phyloP scores from a whole-genome alignment of 2,113 vertebrate genomes.

The Oenanthe melanoleuca region DNA sequence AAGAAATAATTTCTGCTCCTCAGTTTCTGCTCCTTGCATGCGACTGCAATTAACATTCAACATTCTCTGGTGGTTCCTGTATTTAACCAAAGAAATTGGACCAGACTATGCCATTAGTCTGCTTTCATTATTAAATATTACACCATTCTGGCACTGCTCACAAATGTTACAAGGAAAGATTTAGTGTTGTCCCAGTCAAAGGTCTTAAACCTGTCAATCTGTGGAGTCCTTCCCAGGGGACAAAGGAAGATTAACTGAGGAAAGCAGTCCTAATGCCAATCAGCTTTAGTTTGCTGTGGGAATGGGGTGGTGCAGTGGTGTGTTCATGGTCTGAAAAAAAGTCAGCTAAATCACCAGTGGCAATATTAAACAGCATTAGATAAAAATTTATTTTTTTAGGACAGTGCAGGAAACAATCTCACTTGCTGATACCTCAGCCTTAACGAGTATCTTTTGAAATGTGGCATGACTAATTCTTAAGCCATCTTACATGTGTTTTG shows the following conservation, averaged over 20 bases:
- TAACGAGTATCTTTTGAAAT: not conserved
- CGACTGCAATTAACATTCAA: not conserved
- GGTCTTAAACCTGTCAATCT: not conserved
- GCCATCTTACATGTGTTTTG: not conserved
- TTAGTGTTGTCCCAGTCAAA: not conserved
- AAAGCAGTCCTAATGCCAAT: not conserved
- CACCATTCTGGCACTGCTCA: not conserved
- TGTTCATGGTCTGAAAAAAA: not conserved
- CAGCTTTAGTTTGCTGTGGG: not conserved
- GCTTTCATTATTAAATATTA: not conserved
- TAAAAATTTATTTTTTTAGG: not conserved
- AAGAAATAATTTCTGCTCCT: not conserved
- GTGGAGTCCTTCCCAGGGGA: not conserved
- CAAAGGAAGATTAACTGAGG: not conserved
- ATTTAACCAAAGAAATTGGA: constrained; percentile 11
- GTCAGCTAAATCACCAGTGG: not conserved
- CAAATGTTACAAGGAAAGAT: not conserved
- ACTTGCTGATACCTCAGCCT: not conserved
- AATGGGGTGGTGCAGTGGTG: too few relatives aligned
- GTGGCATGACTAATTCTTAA: not conserved
- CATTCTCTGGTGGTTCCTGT: not conserved
- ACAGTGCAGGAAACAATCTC: not conserved
- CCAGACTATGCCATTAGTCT: not conserved
- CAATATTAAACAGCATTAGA: not conserved
- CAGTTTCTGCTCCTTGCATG: not conserved